Base-by-base conservation (phyloP, 2,888 invertebrate species). In the Hirtodrosophila trivittata region DNA sequence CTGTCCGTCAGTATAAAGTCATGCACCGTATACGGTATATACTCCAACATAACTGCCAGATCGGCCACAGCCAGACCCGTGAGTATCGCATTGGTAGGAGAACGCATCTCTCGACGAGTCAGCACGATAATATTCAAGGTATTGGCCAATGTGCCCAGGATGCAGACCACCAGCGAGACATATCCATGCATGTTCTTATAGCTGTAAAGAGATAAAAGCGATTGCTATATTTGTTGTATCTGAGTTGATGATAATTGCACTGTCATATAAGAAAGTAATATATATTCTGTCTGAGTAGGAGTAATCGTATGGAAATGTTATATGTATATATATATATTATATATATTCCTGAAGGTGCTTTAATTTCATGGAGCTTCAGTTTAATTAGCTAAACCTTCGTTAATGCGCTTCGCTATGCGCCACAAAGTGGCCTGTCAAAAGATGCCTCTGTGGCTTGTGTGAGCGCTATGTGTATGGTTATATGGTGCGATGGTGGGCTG, bases 41-140 rank as follows among this genome's bases (percentile, higher is more conserved):
- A 98, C 84, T 97, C 97, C 82, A 98, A 92, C 95, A 98, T 98
- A 10, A 98, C 97, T n/a, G 97, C 92, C 26, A 98, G 93, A 89
- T 98, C 98, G 10, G 98, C 97, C 6, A 97, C 94, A 0, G 98
- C 98, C 25, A 97, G 92, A 3, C 96, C 96, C 0, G 97, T 97
- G 33, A 98, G 93, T 59, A 98, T 97, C 47, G 96, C 94, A 91
- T 98, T 98, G 21, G 97, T 98, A 1, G 98, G 95, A 58, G 97
- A 96, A 66, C 93, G 92, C 97, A 98, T 98, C 90, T 97, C 97
- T 25, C 95, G 94, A 9, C 97, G 93, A 6, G 97, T 95, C 49
- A 98, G 92, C 8, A 98, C 97, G 33, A 96, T 94, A 66, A 98
- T 96, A 91, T 98, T 98, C 83, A 98, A 93, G n/a, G 95, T 93